These are phyloP conservation scores for Spodoptera exigua DNA, from an alignment of 2,888 invertebrate genomes.

Conservation along the genomic window DNA sequence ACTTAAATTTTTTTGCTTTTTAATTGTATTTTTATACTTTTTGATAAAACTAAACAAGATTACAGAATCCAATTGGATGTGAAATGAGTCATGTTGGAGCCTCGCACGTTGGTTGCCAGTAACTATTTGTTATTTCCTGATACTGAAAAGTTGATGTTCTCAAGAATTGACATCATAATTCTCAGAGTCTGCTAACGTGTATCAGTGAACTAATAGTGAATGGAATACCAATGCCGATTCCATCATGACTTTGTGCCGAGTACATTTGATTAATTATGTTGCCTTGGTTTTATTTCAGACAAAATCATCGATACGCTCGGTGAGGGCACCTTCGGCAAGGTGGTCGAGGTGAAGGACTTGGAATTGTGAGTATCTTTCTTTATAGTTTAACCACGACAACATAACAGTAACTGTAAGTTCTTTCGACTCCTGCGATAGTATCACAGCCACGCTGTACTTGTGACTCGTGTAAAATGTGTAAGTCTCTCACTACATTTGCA, in stretches of 20 bases:
- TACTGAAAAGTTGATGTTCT: conserved; percentile 44
- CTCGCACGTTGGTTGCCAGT: conserved; percentile 61
- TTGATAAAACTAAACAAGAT: conserved; percentile 54
- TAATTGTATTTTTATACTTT: conserved; percentile 55
- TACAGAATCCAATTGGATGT: conserved; percentile 47
- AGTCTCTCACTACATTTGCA: conserved; percentile 33
- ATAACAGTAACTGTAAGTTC: conserved; percentile 7
- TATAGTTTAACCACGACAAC: conserved; percentile 7
- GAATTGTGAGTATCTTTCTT: conserved; percentile 93
- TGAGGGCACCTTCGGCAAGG: conserved; percentile 99
- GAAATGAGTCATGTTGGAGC: conserved; percentile 76
- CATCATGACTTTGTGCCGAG: conserved; percentile 77
- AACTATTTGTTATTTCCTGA: conserved; percentile 41
- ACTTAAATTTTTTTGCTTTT: conserved; percentile 54
- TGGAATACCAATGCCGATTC: conserved; percentile 72
- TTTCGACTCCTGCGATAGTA: conserved; percentile 31
- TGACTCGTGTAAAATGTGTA: conserved; percentile 28
- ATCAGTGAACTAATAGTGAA: conserved; percentile 46
- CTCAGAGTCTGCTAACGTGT: conserved; percentile 44
- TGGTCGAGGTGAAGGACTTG: conserved; percentile 99
- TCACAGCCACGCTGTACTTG: conserved; percentile 11
- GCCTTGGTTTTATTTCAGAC: conserved; percentile 95
- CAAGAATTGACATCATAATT: conserved; percentile 42
- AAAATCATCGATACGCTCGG: conserved; percentile 99
- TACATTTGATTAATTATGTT: conserved; percentile 72